phyloP scores from a whole-genome alignment of 1,140 invertebrate species.

The Phenacoccus solenopsis region DNA sequence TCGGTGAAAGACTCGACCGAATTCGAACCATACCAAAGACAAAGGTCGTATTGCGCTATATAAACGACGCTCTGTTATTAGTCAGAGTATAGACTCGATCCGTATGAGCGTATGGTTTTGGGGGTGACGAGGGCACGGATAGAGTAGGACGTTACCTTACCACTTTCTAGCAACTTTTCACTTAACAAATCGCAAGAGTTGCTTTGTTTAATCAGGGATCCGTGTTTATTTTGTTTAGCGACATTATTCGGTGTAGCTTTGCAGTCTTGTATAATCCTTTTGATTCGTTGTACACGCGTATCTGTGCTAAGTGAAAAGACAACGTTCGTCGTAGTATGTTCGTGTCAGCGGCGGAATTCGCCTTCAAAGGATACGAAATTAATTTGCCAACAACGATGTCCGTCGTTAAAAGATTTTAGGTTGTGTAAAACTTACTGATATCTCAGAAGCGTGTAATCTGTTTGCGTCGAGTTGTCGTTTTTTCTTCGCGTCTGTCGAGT shows the following conservation, averaged over 20 bases:
- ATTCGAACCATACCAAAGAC: too few relatives aligned
- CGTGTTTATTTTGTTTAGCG: conserved; percentile 1
- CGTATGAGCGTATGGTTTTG: too few relatives aligned
- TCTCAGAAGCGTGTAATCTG: too few relatives aligned
- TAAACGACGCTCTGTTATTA: too few relatives aligned
- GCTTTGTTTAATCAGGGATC: neutral
- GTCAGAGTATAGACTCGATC: too few relatives aligned
- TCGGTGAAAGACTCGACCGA: too few relatives aligned
- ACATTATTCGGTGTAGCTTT: neutral
- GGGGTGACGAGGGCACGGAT: too few relatives aligned
- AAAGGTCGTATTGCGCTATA: too few relatives aligned
- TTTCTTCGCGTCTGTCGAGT: too few relatives aligned
- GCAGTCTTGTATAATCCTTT: neutral
- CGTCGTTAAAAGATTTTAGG: neutral
- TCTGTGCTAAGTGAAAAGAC: neutral
- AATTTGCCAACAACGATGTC: conserved; percentile 1
- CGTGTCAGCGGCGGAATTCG: neutral
- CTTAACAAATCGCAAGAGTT: neutral
- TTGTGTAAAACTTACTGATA: neutral
- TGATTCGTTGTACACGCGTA: neutral
- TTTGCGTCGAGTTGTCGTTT: neutral
- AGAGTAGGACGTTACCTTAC: neutral
- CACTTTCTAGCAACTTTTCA: neutral
- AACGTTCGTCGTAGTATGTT: neutral
- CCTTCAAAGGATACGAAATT: neutral